phyloP scores from a whole-genome alignment of 2,888 invertebrate genomes.

The Xestia xanthographa region DNA sequence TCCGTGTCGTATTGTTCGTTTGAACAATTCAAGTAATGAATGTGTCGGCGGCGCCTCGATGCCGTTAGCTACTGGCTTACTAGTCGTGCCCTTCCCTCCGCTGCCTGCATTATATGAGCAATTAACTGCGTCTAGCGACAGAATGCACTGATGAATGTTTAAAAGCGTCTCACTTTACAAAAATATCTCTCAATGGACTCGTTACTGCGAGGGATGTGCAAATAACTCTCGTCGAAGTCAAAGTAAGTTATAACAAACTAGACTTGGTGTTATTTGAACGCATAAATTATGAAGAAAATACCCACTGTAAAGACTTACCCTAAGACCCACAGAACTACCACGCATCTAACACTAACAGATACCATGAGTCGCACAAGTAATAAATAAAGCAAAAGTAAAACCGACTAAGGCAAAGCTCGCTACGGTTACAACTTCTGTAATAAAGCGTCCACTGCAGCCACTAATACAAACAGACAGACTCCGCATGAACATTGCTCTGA shows the following conservation, averaged over 20 bases:
- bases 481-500: conserved; percentile 40
- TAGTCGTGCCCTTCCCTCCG: conserved; percentile 56
- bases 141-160: conserved; percentile 48
- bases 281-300: neutral
- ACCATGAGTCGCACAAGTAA: neutral
- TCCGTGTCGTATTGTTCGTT: conserved; percentile 51
- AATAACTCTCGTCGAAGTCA: conserved; percentile 3
- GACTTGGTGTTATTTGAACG: neutral
- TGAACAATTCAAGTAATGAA: conserved; percentile 65
- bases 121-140: conserved; percentile 55
- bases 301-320: neutral
- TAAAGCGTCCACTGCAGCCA: conserved; percentile 25
- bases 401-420: neutral
- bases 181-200: conserved; percentile 15
- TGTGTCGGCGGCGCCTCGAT: conserved; percentile 60
- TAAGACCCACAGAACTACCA: neutral
- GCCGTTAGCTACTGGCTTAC: conserved; percentile 54
- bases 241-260: conserved; percentile 7
- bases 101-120: conserved; percentile 54
- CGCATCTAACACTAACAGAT: too few relatives aligned
- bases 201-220: conserved; percentile 12
- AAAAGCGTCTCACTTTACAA: conserved; percentile 41
- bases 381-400: conserved; percentile 17
- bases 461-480: conserved; percentile 18
- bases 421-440: conserved; percentile 4